Evolutionary conservation across 92 coral and sea anemone genomes (phyloP), one percentile per base, ranked within the genome.

Genomic region (Diadumene lineata): DNA sequence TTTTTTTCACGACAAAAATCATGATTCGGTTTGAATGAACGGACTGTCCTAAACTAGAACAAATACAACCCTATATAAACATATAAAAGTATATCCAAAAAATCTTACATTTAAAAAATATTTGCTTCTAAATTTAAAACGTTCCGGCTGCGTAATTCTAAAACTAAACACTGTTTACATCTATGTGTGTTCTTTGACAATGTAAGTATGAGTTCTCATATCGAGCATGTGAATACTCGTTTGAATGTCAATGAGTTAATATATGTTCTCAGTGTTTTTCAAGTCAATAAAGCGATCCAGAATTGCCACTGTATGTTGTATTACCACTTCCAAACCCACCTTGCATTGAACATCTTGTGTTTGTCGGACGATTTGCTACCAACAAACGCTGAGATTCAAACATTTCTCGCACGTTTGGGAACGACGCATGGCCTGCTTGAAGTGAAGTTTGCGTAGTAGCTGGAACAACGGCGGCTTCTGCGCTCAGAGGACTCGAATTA

Each of bases 361-460:
- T 69, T 43, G 73, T 79, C 15, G 75, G 38, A 34, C 79, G 81
- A 64, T 76, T 70, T 6, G 97, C 81, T 66, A 86, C 96, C 23
- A 92, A 51, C 33, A 96, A 85, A 61, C 97, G 83, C 81, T 96
- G 99, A 16, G 99, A 93, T 44, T 96, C 99, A 74, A 96, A 96
- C 99, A 96, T 96, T 80, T 96, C 99, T 57, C 99, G 85, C 32
- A 96, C 99, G 71, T 96, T 96, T 0, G 99, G 99, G 64, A 96
- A 96, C 11, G 69, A 38, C 28, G 86, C 65, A 29, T 84, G 82
- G 69, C 27, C 62, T 15, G 81, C 84, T 69, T 79, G 74, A 70
- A 77, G 34, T 79, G 75, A 79, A 44, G 75, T 76, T 82, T 50
- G 90, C 24, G 21, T 67, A 69, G 22, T 90, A 79, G 33, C 80